phyloP scores from a whole-genome alignment of 2,888 invertebrate genomes.

The Melipona beecheii region DNA sequence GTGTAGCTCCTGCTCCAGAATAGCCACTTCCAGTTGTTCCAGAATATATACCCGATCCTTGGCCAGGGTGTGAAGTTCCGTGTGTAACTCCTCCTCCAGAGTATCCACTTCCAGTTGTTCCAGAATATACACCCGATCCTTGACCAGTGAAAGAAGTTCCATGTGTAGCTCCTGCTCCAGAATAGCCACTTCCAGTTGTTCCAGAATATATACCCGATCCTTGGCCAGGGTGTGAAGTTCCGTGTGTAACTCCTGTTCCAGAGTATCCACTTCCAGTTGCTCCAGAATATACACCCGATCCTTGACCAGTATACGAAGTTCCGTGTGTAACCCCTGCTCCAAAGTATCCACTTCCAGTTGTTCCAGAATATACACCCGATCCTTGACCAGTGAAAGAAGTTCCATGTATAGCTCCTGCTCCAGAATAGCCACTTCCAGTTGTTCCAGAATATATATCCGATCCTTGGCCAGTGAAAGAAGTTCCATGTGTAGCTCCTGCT shows the following conservation, averaged over 20 bases:
- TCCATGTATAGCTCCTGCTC: slow-evolving; percentile 14
- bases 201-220: slow-evolving; percentile 40
- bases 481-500: neutral
- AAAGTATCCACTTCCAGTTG: slow-evolving; percentile 24
- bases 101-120: slow-evolving; percentile 13
- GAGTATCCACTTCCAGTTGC: slow-evolving; percentile 3
- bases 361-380: neutral
- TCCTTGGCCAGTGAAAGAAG: neutral
- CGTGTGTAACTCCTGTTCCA: slow-evolving; percentile 19
- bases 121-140: slow-evolving; percentile 19
- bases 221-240: neutral
- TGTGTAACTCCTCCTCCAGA: neutral
- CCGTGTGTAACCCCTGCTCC: neutral
- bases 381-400: slow-evolving; percentile 11
- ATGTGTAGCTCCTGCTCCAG: neutral
- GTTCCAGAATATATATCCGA: neutral
- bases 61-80: slow-evolving; percentile 11
- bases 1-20: neutral
- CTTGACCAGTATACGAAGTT: neutral
- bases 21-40: neutral
- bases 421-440: slow-evolving; percentile 22
- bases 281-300: neutral
- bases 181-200: neutral
- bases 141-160: neutral
- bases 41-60: neutral